These are phyloP conservation scores for Chaetophractus vellerosus DNA, from an alignment of 2,797 vertebrate species.

Conservation along the genomic window DNA sequence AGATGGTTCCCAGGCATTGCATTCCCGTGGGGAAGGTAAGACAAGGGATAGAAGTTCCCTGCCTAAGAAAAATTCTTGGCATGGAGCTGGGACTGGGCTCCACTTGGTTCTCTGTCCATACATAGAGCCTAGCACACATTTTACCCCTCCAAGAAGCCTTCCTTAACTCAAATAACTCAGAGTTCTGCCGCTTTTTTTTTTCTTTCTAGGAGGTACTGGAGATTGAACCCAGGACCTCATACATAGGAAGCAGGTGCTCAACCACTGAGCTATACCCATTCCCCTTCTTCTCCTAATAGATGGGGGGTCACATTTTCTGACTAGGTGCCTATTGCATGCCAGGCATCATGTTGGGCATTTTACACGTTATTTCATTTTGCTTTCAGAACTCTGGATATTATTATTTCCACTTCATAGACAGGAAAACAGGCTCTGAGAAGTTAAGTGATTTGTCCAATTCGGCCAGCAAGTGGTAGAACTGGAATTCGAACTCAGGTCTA, in stretches of 20 bases:
- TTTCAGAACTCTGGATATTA: slow-evolving; percentile 55
- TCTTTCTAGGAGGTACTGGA: too few relatives aligned
- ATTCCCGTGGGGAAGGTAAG: background rate
- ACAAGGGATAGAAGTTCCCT: background rate
- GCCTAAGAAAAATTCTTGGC: background rate
- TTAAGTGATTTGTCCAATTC: slow-evolving; percentile 28
- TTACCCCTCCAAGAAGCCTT: background rate
- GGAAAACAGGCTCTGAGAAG: slow-evolving; percentile 54
- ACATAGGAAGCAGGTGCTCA: too few relatives aligned
- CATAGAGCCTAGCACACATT: background rate
- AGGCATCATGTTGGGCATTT: background rate
- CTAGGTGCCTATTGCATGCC: background rate
- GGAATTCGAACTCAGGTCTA: slow-evolving; percentile 57
- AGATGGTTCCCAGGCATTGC: background rate
- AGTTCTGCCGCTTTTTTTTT: background rate
- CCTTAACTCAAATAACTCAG: slow-evolving; percentile 31
- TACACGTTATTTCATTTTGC: slow-evolving; percentile 47
- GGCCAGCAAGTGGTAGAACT: background rate
- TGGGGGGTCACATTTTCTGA: background rate
- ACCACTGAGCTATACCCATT: too few relatives aligned
- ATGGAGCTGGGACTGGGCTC: background rate
- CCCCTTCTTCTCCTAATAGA: slow-evolving; percentile 23
- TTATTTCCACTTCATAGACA: slow-evolving; percentile 42
- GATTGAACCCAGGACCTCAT: too few relatives aligned
- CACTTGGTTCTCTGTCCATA: slow-evolving; percentile 9